Conservation (phyloP, 2,888 invertebrate genomes). For the Zonitis immaculata region DNA sequence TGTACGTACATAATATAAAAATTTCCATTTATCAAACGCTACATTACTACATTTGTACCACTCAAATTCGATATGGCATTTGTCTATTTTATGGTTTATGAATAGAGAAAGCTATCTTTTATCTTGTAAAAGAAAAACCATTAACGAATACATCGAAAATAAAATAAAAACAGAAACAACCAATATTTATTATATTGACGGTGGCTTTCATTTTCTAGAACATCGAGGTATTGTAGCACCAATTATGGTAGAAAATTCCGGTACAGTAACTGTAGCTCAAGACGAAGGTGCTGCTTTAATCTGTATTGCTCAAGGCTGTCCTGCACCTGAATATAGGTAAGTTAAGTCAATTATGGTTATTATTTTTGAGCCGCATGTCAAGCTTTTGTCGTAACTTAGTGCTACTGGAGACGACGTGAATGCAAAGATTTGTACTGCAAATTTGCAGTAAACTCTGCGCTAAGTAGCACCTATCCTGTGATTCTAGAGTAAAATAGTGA, state of each 20-base stretch:
- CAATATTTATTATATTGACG: background rate
- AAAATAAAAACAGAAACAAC: background rate
- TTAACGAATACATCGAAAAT: background rate
- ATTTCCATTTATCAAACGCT: background rate
- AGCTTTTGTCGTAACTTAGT: no score
- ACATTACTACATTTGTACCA: background rate
- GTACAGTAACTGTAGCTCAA: conserved; percentile 64
- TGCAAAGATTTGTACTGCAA: no score
- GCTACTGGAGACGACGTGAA: no score
- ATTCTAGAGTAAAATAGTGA: no score
- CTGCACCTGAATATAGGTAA: conserved; percentile 74
- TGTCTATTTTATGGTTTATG: background rate
- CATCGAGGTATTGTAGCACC: conserved; percentile 69
- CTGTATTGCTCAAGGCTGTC: conserved; percentile 76
- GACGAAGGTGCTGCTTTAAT: conserved; percentile 71
- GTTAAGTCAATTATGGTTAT: conserved; percentile 16
- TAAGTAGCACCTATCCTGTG: no score
- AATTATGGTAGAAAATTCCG: conserved; percentile 66
- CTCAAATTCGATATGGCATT: background rate
- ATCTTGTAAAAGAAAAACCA: background rate
- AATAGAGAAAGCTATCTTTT: background rate
- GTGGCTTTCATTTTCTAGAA: no score
- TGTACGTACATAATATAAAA: background rate
- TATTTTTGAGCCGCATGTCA: no score
- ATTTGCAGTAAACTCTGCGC: no score